phyloP scores from a whole-genome alignment of 2,888 invertebrate genomes.

The Trichogramma evanescens region DNA sequence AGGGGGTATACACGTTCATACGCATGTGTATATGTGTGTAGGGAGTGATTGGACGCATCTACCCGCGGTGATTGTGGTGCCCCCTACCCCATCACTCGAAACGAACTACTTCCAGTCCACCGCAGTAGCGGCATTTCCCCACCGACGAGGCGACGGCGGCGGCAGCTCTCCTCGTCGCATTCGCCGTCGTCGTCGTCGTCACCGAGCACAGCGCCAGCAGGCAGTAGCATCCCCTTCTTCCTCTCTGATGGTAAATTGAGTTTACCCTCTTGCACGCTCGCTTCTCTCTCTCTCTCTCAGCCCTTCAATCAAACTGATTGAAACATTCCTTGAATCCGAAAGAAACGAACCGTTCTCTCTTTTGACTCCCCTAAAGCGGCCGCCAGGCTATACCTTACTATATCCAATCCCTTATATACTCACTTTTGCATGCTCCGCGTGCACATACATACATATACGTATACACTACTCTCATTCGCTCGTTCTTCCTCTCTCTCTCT shows the following conservation, averaged over 20 bases:
- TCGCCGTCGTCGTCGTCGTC: constrained; percentile 15
- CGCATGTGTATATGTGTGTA: constrained; percentile 19
- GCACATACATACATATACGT: not conserved
- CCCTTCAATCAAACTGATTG: constrained; percentile 50
- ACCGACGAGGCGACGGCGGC: constrained; percentile 6
- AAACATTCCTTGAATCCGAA: constrained; percentile 49
- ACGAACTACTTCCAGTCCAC: constrained; percentile 28
- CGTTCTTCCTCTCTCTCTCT: constrained; percentile 11
- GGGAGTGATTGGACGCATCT: constrained; percentile 47
- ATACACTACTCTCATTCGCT: constrained; percentile 13
- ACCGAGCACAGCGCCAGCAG: not conserved
- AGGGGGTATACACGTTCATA: too few relatives aligned
- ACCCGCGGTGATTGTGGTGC: constrained; percentile 45
- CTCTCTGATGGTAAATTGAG: constrained; percentile 47
- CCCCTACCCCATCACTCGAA: constrained; percentile 31
- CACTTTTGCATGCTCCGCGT: not conserved
- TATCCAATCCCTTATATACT: constrained; percentile 13
- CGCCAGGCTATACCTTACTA: constrained; percentile 16
- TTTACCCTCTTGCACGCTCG: constrained; percentile 44
- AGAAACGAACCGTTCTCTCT: constrained; percentile 40
- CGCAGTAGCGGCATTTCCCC: constrained; percentile 24
- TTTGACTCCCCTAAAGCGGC: constrained; percentile 20
- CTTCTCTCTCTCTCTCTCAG: constrained; percentile 40
- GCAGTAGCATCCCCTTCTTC: constrained; percentile 10
- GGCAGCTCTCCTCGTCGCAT: not conserved